These are phyloP conservation scores for Pyrrhosoma nymphula DNA, from an alignment of 2,888 invertebrate genomes.

Conservation along the genomic window DNA sequence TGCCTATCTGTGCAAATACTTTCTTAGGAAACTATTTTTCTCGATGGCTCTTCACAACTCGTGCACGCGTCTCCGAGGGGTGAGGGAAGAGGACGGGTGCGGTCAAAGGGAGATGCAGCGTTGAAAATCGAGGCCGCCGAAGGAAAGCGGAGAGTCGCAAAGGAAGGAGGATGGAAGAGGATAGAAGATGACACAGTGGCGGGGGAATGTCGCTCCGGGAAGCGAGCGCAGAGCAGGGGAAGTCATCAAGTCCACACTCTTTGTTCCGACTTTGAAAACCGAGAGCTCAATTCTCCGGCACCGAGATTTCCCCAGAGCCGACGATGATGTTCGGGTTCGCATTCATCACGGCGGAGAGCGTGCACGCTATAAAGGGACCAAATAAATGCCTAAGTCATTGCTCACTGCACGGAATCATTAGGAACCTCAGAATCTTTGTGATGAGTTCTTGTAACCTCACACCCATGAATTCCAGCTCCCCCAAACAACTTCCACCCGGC, in stretches of 20 bases:
- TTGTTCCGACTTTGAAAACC: conserved; percentile 65
- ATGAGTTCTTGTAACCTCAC: conserved; percentile 38
- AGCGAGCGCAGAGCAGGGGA: conserved; percentile 36
- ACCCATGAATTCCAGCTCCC: background rate
- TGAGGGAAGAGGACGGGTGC: too few species aligned
- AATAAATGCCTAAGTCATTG: conserved; percentile 64
- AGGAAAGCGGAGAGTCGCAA: too few species aligned
- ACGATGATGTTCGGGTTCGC: conserved; percentile 58
- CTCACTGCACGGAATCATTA: conserved; percentile 66
- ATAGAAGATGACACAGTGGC: background rate
- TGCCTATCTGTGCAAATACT: too few species aligned
- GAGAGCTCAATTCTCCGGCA: conserved; percentile 59
- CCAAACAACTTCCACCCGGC: background rate
- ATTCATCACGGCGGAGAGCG: conserved; percentile 43
- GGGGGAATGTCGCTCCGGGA: background rate
- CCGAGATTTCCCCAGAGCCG: conserved; percentile 65
- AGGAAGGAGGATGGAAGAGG: too few species aligned
- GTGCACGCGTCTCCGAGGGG: too few species aligned
- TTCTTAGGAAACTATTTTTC: too few species aligned
- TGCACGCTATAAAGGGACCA: conserved; percentile 16
- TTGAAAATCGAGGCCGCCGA: too few species aligned
- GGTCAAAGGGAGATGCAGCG: too few species aligned
- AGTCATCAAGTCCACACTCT: conserved; percentile 65
- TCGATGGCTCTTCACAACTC: too few species aligned
- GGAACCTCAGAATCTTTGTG: conserved; percentile 60